phyloP scores from a whole-genome alignment of 2,888 invertebrate genomes.

The Nephrotoma guestfalica region DNA sequence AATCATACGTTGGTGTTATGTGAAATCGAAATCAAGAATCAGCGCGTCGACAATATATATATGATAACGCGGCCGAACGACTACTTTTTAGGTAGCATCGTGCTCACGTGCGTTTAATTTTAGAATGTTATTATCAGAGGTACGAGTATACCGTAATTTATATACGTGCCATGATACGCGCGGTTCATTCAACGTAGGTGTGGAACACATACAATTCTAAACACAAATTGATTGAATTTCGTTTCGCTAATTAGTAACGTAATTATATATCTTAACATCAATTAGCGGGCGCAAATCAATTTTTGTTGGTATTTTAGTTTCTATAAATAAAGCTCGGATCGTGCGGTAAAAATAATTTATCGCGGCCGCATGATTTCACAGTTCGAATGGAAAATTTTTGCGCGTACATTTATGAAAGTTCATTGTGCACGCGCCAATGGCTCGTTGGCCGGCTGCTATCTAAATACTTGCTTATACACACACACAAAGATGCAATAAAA shows the following conservation, averaged over 20 bases:
- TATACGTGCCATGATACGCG: neutral
- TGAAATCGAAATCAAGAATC: neutral
- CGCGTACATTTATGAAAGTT: neutral
- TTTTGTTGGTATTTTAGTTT: neutral
- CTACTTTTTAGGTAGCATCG: neutral
- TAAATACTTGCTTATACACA: too few species aligned
- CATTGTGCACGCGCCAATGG: neutral
- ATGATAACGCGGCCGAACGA: neutral
- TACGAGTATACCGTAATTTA: neutral
- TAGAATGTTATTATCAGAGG: neutral
- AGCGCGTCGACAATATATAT: neutral
- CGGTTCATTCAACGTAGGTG: neutral
- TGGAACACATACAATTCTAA: too few species aligned
- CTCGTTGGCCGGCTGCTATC: too few species aligned
- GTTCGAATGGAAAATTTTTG: neutral
- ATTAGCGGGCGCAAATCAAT: neutral
- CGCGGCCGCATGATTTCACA: neutral
- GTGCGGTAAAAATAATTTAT: neutral
- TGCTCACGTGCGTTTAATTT: neutral
- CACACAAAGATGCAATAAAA: neutral
- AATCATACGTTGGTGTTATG: neutral
- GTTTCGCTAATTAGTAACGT: too few species aligned
- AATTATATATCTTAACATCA: neutral
- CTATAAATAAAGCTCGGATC: neutral
- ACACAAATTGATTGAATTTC: too few species aligned